A percentile compares a stretch with the other conserved stretches of the same genome.
These are phyloP conservation scores for Lasioglossum vierecki DNA, from an alignment of 2,888 invertebrate genomes.

Conservation along the genomic window DNA sequence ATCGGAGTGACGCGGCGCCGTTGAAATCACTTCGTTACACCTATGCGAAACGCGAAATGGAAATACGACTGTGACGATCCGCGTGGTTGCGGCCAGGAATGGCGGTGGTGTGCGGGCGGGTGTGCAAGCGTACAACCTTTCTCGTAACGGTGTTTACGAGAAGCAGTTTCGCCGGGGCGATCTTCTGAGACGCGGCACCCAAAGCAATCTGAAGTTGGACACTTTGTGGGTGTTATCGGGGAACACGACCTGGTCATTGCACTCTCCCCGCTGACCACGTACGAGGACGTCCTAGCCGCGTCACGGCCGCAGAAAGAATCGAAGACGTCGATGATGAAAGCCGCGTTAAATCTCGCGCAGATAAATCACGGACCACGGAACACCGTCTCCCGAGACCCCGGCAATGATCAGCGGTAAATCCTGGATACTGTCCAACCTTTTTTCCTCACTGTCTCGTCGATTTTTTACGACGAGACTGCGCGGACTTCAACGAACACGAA, in stretches of 20 bases:
- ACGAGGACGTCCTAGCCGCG: conserved; percentile 29
- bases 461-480: background rate
- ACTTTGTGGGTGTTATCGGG: conserved; percentile 42
- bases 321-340: background rate
- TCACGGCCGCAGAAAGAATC: background rate
- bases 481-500: background rate
- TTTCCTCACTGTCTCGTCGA: background rate
- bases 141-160: conserved; percentile 52
- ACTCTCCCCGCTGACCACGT: conserved; percentile 36
- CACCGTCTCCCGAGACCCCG: background rate
- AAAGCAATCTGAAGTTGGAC: conserved; percentile 46
- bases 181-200: conserved; percentile 40
- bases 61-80: conserved; percentile 51
- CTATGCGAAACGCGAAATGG: conserved; percentile 57
- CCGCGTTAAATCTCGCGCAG: conserved; percentile 1
- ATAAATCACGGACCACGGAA: background rate
- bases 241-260: conserved; percentile 33
- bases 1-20: conserved; percentile 27
- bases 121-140: conserved; percentile 25
- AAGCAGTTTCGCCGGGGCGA: conserved; percentile 41
- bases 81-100: conserved; percentile 11
- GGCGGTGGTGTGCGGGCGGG: background rate
- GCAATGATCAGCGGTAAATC: conserved; percentile 5
- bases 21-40: conserved; percentile 67
- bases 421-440: conserved; percentile 3